Evolutionary conservation across 2,797 vertebrate genomes (phyloP).

Genomic region (Sebastes dallii): DNA sequence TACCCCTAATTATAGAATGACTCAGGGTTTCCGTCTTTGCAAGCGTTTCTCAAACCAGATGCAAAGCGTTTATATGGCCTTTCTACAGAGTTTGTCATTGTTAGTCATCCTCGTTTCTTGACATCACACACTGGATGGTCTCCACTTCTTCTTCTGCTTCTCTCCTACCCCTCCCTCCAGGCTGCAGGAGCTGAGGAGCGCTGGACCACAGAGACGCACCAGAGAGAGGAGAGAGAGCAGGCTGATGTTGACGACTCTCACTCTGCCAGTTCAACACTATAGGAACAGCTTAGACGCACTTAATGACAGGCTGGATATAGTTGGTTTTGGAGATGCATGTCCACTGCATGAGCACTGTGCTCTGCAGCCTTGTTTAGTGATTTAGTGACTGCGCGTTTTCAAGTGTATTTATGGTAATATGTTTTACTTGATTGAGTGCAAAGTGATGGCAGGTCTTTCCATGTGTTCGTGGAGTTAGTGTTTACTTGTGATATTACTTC

Average conservation of each 20-base stretch:
- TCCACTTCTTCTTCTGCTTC: conserved; percentile 46
- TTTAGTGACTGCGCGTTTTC: background rate
- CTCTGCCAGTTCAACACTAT: conserved; percentile 3
- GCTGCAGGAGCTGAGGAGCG: conserved; percentile 38
- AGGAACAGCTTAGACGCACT: conserved; percentile 11
- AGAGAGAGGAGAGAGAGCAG: background rate
- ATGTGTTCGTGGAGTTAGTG: conserved; percentile 1
- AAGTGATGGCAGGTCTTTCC: conserved; percentile 31
- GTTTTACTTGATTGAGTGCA: background rate
- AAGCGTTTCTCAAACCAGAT: background rate
- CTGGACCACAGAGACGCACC: background rate
- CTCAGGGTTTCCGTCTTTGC: background rate
- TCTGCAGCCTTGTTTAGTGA: background rate
- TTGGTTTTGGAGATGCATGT: background rate
- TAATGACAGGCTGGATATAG: background rate
- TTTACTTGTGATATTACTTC: conserved; percentile 7
- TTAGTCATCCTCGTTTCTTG: conserved; percentile 3
- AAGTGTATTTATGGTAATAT: background rate
- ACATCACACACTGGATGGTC: conserved; percentile 40
- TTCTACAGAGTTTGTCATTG: conserved; percentile 13
- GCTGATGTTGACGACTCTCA: conserved; percentile 51
- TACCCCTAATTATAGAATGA: no score
- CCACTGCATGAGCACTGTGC: background rate
- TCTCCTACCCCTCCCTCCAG: conserved; percentile 42
- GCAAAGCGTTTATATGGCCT: background rate